Percentiles rank a stretch among this genome's conserved stretches.
These are phyloP conservation scores for Tillus elongatus DNA, from an alignment of 2,888 invertebrate species.

Conservation along the genomic window DNA sequence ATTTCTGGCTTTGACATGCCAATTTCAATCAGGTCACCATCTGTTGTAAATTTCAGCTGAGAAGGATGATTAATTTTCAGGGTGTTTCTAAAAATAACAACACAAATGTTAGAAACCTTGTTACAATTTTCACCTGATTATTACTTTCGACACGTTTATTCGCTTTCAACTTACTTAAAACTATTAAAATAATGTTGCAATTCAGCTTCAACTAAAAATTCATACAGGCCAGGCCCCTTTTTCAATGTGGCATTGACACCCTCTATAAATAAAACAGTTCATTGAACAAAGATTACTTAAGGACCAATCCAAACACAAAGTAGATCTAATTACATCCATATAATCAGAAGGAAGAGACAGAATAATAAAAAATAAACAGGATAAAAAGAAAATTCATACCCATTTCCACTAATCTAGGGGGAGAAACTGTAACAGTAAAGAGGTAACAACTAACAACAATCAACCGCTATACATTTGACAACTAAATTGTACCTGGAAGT, in stretches of 20 bases:
- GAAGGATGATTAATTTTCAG: constrained; percentile 81
- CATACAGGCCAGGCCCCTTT: constrained; percentile 63
- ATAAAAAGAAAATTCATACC: constrained; percentile 27
- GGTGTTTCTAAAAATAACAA: constrained; percentile 58
- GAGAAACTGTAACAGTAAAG: constrained; percentile 16
- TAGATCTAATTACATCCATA: too few relatives aligned
- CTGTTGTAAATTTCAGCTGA: constrained; percentile 89
- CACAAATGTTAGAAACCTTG: constrained; percentile 3
- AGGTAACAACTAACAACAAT: constrained; percentile 20
- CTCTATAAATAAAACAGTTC: constrained; percentile 24
- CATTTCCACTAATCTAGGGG: constrained; percentile 25
- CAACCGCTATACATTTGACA: constrained; percentile 23
- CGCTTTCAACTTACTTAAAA: constrained; percentile 50
- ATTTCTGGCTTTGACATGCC: constrained; percentile 94
- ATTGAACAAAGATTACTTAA: background rate
- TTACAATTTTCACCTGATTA: background rate
- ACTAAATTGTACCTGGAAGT: constrained; percentile 34
- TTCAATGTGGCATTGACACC: constrained; percentile 37
- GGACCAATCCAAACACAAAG: too few relatives aligned
- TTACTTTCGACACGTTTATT: background rate
- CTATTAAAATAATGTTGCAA: constrained; percentile 83
- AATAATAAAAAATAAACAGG: constrained; percentile 10
- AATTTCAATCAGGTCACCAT: constrained; percentile 82
- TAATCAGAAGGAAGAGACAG: too few relatives aligned
- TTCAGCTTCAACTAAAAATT: constrained; percentile 90